Evolutionary conservation across 92 coral and sea anemone species (phyloP), one percentile per base, ranked within the genome.

Genomic region (Scolanthus callimorphus): DNA sequence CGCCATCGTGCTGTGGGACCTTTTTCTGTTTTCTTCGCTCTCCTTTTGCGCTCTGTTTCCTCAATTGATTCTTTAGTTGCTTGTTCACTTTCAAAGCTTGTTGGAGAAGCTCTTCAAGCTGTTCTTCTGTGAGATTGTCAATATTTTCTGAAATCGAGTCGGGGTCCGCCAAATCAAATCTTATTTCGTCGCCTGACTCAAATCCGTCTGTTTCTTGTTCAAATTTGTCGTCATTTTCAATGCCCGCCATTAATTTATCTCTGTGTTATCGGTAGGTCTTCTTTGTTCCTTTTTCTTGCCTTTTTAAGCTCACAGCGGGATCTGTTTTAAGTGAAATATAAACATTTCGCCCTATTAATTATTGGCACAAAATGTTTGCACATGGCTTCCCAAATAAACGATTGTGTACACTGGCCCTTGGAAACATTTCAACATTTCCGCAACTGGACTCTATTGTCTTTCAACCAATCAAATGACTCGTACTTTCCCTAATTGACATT

Each of bases 61-160:
- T 51, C 20, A 78, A 54, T 31, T 53, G 63, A 17, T 64, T 28
- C 45, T 66, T 84, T 21, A 91, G 63, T 25, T 81, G 70, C 64
- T 72, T 74, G 66, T 88, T 88, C 9, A 91, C 66, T 39, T 76
- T 89, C 30, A 50, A 69, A 20, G 96, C 89, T 49, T 80, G 67
- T 20, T 69, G 69, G 22, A 88, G 63, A 10, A 91, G 71, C 50
- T 76, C 86, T 49, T 91, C 97, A 1, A 91, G 44, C 55, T 91
- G 84, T 27, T 83, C 83, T 38, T 87, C 97, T 3, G 90, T 61
- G 23, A 91, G 50, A 25, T 25, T 62, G 51, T 88, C 95, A 23
- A 91, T 52, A 44, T 77, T 75, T 22, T 71, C 82, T 26, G 69
- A 75, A 0, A 67, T 60, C 21, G 73, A 68, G 20, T 45, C 21